A percentile compares a stretch with the other conserved stretches of the same genome.
Conservation (phyloP, 2,797 vertebrate species). For the Myoxocephalus aenaeus region DNA sequence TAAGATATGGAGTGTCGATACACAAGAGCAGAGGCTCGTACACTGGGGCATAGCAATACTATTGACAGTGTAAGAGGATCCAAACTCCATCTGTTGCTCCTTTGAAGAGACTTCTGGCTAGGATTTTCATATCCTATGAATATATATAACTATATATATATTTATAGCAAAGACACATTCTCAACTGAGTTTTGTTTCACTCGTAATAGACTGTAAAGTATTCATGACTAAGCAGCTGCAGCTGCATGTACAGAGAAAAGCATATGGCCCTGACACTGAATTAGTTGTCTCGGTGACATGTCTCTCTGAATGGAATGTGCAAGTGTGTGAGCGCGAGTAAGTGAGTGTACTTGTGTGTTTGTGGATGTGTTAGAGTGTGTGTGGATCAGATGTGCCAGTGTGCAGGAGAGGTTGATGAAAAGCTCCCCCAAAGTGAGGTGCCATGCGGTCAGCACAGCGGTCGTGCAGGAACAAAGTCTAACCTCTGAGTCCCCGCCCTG, state of each 20-base stretch:
- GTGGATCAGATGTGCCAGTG: slow-evolving; percentile 82
- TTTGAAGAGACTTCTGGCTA: slow-evolving; percentile 37
- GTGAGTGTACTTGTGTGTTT: slow-evolving; percentile 10
- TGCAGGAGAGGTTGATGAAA: slow-evolving; percentile 88
- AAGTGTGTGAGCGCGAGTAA: background rate
- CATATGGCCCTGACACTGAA: slow-evolving; percentile 31
- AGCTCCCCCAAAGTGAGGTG: slow-evolving; percentile 84
- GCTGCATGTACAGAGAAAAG: slow-evolving; percentile 37
- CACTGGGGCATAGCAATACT: slow-evolving; percentile 6
- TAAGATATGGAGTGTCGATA: slow-evolving; percentile 13
- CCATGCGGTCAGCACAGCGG: slow-evolving; percentile 89
- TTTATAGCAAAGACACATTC: slow-evolving; percentile 63
- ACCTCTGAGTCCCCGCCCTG: slow-evolving; percentile 94
- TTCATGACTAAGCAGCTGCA: slow-evolving; percentile 50
- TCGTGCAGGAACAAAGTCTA: slow-evolving; percentile 90
- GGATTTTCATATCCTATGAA: slow-evolving; percentile 60
- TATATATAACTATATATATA: slow-evolving; percentile 40
- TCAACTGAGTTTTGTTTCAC: slow-evolving; percentile 44
- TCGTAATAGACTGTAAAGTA: slow-evolving; percentile 30
- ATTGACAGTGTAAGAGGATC: slow-evolving; percentile 53
- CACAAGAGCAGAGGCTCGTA: background rate
- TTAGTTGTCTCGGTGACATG: slow-evolving; percentile 22
- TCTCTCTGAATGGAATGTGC: slow-evolving; percentile 34
- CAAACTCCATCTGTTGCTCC: slow-evolving; percentile 37
- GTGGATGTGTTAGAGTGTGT: slow-evolving; percentile 8